Evolutionary conservation across 2,888 invertebrate species (phyloP).

Genomic region (Archips crataeganus): DNA sequence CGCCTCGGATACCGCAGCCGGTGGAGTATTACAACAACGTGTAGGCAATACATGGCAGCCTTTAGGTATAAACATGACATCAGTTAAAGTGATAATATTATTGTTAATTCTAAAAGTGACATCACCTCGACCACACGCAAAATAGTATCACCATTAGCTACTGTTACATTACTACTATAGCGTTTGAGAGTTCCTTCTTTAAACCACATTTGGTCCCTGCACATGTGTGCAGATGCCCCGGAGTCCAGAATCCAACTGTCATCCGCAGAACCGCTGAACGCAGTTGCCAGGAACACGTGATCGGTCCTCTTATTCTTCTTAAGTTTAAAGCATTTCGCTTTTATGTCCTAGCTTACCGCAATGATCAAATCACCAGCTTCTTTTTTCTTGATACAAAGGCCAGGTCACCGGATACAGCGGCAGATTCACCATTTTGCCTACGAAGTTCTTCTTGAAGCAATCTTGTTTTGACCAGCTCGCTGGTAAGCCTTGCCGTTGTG

Average conservation of each 20-base stretch:
- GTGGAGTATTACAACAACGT: too few species aligned
- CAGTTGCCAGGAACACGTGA: conserved; percentile 32
- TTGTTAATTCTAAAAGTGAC: neutral
- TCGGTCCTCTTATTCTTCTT: neutral
- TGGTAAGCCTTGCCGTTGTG: neutral
- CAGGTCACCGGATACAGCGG: neutral
- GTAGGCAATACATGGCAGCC: too few species aligned
- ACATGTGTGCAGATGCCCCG: conserved; percentile 1
- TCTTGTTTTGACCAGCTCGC: neutral
- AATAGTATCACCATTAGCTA: conserved; percentile 11
- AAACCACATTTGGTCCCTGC: neutral
- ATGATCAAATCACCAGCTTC: neutral
- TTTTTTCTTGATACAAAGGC: neutral
- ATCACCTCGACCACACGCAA: conserved; percentile 3
- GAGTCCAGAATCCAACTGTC: conserved; percentile 35
- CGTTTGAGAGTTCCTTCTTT: conserved; percentile 7
- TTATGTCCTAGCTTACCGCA: conserved; percentile 13
- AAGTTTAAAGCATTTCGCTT: conserved; percentile 4
- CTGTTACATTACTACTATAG: conserved; percentile 1
- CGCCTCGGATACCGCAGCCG: too few species aligned
- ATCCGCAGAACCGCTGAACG: neutral
- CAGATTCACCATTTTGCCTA: neutral
- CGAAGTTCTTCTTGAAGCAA: neutral
- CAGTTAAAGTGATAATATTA: too few species aligned
- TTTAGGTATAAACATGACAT: too few species aligned